A percentile compares a stretch with the other conserved stretches of the same genome.
These are phyloP conservation scores for Dolichopus griseipennis DNA, from an alignment of 2,888 invertebrate species.

Conservation along the genomic window DNA sequence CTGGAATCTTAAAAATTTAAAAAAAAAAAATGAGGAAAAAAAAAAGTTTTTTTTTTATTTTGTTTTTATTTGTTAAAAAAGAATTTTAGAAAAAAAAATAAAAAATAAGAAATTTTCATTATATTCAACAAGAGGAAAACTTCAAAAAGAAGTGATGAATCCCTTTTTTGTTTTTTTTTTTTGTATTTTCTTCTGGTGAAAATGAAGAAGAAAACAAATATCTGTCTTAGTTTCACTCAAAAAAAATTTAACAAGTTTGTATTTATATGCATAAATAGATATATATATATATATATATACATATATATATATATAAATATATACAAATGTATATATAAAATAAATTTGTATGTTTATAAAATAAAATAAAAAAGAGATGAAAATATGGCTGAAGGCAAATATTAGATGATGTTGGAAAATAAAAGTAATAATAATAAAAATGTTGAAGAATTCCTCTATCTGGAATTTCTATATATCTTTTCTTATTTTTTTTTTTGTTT, in stretches of 20 bases:
- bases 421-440: no score
- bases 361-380: no score
- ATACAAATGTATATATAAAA: no score
- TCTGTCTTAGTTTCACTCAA: background rate
- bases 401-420: background rate
- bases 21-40: background rate
- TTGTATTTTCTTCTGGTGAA: background rate
- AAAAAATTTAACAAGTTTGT: background rate
- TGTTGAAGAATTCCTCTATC: no score
- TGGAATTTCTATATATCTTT: background rate
- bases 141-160: constrained; percentile 4
- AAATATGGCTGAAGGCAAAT: no score
- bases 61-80: background rate
- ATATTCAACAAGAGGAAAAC: constrained; percentile 1
- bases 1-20: background rate
- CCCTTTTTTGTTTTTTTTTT: background rate
- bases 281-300: no score
- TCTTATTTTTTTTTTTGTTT: background rate
- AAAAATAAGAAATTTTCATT: background rate
- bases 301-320: no score
- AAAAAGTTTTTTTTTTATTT: background rate
- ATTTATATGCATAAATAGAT: no score
- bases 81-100: no score
- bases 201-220: background rate
- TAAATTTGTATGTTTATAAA: no score